Base-by-base conservation (phyloP, 2,797 vertebrate species). In the Zenarchopterus dispar region DNA sequence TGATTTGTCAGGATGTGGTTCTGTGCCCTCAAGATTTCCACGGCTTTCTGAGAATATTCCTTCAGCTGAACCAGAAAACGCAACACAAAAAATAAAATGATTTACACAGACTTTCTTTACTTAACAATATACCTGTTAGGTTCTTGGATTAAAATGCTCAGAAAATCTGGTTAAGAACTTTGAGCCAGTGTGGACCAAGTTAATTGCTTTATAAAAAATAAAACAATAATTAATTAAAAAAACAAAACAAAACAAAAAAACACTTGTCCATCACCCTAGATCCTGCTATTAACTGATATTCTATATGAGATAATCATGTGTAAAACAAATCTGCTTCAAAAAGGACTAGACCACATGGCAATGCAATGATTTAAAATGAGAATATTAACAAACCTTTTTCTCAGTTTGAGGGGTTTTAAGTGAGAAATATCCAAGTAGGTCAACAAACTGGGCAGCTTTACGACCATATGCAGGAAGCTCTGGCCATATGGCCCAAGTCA, bases 401-500 rank as follows among this genome's bases (percentile, higher is more conserved):
- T 99, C 98, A 0, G 97, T 99, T 84, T 99, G 98, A 19, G 95
- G 97, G 1, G 98, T 99, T 93, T 99, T 99, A 51, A 99, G 92
- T 26, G 98, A 99, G 89, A 99, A 99, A 84, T 99, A 99, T 33
- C 98, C 98, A 6, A 99, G 93, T 7, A 99, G 92, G 75, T 99
- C 98, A 2, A 99, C 98, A 87, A 99, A 99, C 88, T 99, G 98
- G 44, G 98, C 97, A 56, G 97, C 98, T 85, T 99, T 99, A 50
- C 97, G 96, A 17, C 98, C 98, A 0, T 99, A 99, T n/a, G 97
- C 97, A 23, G 98, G 97, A 10, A 99, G 95, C 41, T 99, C 97
- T 5, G 97, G 97, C 98, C 98, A 99, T 84, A 99, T 97, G 19
- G 98, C 97, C 98, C 98, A 99, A 84, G 97, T 98, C 68, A 99